Percentiles rank a stretch among this genome's conserved stretches.
These are phyloP conservation scores for Drosophila melanica DNA, from an alignment of 1,140 invertebrate genomes.

Conservation along the genomic window DNA sequence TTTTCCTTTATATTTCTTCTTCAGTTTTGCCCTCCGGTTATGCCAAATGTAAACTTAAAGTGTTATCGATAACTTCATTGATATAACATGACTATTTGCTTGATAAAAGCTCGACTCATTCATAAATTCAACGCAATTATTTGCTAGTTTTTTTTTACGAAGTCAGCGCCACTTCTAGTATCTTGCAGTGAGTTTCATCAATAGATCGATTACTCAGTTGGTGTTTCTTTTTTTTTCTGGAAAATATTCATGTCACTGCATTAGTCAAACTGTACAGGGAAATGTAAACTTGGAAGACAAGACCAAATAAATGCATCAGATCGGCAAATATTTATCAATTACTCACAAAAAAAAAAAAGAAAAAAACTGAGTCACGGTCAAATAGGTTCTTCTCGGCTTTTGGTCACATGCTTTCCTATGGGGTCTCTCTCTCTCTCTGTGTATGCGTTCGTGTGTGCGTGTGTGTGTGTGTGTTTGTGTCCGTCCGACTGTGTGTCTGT, in stretches of 20 bases:
- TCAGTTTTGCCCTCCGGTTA: too few relatives aligned
- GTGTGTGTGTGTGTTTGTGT: constrained; percentile 8
- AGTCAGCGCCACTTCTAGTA: not conserved
- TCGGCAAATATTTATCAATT: constrained; percentile 65
- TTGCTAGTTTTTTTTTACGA: too few relatives aligned
- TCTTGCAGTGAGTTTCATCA: constrained; percentile 2
- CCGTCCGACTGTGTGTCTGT: constrained; percentile 1
- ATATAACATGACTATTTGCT: not conserved
- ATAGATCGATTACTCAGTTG: constrained; percentile 36
- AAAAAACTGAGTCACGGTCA: constrained; percentile 70
- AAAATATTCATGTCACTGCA: constrained; percentile 14
- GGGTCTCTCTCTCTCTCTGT: too few relatives aligned
- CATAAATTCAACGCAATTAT: not conserved
- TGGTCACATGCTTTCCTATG: constrained; percentile 28
- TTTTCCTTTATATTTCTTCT: too few relatives aligned
- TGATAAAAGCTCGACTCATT: constrained; percentile 4
- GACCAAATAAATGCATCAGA: constrained; percentile 59
- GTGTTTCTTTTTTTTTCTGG: not conserved
- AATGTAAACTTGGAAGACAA: constrained; percentile 24
- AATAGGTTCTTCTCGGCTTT: constrained; percentile 22
- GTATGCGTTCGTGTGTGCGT: too few relatives aligned
- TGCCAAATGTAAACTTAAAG: too few relatives aligned
- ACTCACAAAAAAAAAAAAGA: constrained; percentile 43
- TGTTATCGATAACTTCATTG: constrained; percentile 2
- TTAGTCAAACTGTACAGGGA: constrained; percentile 43